Percentiles rank a stretch among this genome's conserved stretches.
Evolutionary conservation across 2,797 vertebrate species (phyloP).

Genomic region (Acanthis flammea): DNA sequence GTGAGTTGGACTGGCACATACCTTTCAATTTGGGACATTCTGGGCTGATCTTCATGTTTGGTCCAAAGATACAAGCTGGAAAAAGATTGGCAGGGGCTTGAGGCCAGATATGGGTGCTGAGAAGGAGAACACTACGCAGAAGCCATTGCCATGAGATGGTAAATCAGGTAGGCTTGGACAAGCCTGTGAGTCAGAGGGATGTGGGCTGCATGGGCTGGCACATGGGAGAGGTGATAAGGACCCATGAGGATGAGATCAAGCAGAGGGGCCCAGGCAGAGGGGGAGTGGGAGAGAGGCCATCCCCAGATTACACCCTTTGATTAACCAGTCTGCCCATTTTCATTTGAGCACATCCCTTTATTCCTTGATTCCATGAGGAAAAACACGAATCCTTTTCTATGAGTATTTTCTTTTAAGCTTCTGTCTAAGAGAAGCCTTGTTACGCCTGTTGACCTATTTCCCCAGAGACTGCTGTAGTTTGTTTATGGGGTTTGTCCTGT

Average conservation of each 20-base stretch:
- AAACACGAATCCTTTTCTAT: not conserved
- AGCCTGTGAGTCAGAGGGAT: not conserved
- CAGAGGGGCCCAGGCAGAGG: not conserved
- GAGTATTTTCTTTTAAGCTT: not conserved
- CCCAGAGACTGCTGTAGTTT: constrained; percentile 27
- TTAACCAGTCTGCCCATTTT: not conserved
- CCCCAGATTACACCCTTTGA: not conserved
- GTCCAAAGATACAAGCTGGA: not conserved
- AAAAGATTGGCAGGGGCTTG: not conserved
- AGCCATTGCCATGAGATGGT: not conserved
- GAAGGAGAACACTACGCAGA: not conserved
- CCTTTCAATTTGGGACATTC: not conserved
- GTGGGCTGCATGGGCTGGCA: not conserved
- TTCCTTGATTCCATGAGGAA: not conserved
- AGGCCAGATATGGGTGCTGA: not conserved
- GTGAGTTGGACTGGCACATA: not conserved
- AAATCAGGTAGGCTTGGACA: not conserved
- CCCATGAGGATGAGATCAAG: not conserved
- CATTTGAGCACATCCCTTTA: not conserved
- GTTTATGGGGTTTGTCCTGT: constrained; percentile 40
- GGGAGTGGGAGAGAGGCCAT: not conserved
- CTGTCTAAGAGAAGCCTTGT: not conserved
- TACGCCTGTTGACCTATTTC: constrained; percentile 16
- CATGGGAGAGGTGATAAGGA: not conserved
- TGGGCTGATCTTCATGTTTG: not conserved